These are phyloP conservation scores for Smittia aterrima DNA, from an alignment of 2,888 invertebrate genomes.

Conservation along the genomic window DNA sequence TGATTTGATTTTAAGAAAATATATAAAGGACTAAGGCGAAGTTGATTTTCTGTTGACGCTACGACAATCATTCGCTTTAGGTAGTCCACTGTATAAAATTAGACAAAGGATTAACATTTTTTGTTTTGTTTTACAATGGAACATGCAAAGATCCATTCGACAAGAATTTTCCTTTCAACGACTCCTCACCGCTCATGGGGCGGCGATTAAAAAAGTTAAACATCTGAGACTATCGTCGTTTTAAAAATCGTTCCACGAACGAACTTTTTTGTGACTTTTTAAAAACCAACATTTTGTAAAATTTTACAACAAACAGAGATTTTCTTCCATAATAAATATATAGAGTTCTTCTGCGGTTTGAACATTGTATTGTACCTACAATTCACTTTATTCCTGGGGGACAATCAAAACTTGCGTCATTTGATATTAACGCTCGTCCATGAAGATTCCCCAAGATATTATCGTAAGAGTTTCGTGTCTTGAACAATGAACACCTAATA, in stretches of 20 bases:
- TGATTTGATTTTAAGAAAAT: too few species aligned
- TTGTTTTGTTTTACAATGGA: background rate
- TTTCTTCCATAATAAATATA: conserved; percentile 3
- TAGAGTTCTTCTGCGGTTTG: background rate
- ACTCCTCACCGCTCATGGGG: background rate
- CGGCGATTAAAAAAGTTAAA: background rate
- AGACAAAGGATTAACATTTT: background rate
- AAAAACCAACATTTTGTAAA: background rate
- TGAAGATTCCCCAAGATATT: background rate
- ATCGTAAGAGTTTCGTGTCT: background rate
- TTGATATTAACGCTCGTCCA: too few species aligned
- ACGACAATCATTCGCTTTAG: background rate
- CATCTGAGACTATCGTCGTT: background rate
- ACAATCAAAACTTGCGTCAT: too few species aligned
- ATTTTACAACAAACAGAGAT: conserved; percentile 21
- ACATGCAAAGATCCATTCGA: background rate
- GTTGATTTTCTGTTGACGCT: background rate
- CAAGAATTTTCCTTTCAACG: background rate
- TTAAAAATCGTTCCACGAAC: background rate
- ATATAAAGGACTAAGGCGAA: too few species aligned
- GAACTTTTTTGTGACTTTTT: background rate
- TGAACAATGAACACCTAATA: conserved; percentile 22
- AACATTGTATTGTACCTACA: conserved; percentile 25
- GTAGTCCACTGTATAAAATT: background rate
- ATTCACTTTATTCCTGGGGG: background rate